Evolutionary conservation across 2,113 vertebrate genomes (phyloP).

Genomic region (Cavia aperea): DNA sequence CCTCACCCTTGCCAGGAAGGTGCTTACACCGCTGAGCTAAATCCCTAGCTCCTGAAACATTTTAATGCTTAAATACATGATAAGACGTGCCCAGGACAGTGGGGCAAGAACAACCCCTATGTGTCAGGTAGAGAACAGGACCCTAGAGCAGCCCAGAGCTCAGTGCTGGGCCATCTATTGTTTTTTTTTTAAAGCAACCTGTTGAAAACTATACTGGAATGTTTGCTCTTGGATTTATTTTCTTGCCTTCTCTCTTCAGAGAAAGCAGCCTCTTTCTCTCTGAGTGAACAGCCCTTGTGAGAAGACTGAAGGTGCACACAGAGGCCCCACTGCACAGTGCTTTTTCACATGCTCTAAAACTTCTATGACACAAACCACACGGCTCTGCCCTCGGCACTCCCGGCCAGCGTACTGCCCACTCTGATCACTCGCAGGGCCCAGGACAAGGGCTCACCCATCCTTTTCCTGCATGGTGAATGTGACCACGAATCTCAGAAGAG

Average conservation of each 20-base stretch:
- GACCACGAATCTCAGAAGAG: neutral
- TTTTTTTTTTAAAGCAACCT: neutral
- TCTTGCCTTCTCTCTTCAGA: neutral
- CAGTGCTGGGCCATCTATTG: neutral
- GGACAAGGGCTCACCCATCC: neutral
- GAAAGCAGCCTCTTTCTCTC: neutral
- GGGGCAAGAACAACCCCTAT: neutral
- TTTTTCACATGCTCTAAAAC: neutral
- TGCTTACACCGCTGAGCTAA: too few relatives aligned
- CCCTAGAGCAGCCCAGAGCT: too few relatives aligned
- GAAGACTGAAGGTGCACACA: neutral
- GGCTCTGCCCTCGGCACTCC: too few relatives aligned
- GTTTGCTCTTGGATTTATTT: neutral
- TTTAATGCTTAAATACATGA: neutral
- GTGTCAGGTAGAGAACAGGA: neutral
- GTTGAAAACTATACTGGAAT: neutral
- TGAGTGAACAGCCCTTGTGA: neutral
- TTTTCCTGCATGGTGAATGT: neutral
- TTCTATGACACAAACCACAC: neutral
- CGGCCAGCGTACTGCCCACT: neutral
- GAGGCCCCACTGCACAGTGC: neutral
- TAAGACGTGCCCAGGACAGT: neutral
- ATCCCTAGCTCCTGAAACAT: neutral
- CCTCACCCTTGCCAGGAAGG: too few relatives aligned
- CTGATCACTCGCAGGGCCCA: neutral